phyloP scores from a whole-genome alignment of 2,797 vertebrate genomes.

The Meriones psammophilus region DNA sequence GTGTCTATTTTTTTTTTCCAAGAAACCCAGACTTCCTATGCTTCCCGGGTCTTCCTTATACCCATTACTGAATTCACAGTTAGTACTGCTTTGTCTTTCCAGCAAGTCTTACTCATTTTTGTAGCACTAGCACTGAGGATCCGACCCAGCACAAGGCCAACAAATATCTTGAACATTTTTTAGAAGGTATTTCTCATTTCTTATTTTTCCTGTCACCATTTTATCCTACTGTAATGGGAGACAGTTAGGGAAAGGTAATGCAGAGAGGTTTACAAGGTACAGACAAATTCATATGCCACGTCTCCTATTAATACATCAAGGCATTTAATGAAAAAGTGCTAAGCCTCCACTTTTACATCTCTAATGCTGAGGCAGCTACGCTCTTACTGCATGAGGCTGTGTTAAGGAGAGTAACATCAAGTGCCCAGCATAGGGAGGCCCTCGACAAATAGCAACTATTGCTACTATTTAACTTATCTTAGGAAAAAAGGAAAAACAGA shows the following conservation, averaged over 20 bases:
- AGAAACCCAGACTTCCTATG: constrained; percentile 17
- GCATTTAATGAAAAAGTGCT: constrained; percentile 51
- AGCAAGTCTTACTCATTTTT: background rate
- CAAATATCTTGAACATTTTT: background rate
- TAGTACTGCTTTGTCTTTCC: background rate
- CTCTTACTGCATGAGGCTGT: background rate
- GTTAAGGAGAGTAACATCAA: constrained; percentile 40
- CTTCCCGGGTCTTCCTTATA: constrained; percentile 1
- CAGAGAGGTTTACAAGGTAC: background rate
- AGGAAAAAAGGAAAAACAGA: background rate
- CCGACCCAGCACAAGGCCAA: background rate
- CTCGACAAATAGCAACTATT: background rate
- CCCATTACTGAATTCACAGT: background rate
- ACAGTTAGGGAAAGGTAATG: constrained; percentile 29
- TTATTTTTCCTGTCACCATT: constrained; percentile 41
- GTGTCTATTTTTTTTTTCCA: constrained; percentile 20
- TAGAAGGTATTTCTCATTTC: background rate
- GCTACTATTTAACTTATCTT: constrained; percentile 19
- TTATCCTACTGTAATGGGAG: background rate
- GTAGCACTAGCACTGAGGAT: background rate
- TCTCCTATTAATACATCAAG: constrained; percentile 20
- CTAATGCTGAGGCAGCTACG: constrained; percentile 36
- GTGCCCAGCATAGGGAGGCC: constrained; percentile 30
- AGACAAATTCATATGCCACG: constrained; percentile 12
- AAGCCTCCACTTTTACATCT: constrained; percentile 35